Base-by-base conservation (phyloP, 2,888 invertebrate species). In the Prosapia bicincta region DNA sequence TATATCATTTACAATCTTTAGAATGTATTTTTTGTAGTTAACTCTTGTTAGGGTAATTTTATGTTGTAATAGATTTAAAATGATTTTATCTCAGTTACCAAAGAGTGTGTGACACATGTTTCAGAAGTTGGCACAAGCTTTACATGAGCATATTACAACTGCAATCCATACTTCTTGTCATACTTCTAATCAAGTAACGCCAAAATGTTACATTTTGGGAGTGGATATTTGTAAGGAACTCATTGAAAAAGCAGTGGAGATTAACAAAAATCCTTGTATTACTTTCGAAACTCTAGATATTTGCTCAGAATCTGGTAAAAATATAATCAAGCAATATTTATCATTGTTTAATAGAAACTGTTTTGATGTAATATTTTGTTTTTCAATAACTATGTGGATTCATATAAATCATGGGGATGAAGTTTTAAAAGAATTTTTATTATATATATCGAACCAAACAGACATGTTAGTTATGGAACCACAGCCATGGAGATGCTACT, bases 331-430 rank as follows among this genome's bases (percentile, higher is more conserved):
- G 6, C 25, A 73, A 0, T 76, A 69, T 69, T 69, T 79, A 25
- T 26, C 72, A 26, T 5, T 66, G 24, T 38, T 70, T 78, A 81
- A 85, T 0, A 87, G 85, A 69, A 70, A 81, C 0, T 86, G 83
- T 77, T 94, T 93, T 85, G 90, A 92, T 85, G 86, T 90, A 2
- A 87, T 89, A 70, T 93, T 93, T 84, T 93, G 93, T 83, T 94
- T 95, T 83, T 95, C 95, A 9, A 89, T 94, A 30, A 93, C 94
- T 23, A 94, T 96, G 94, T 96, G 96, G 96, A 93, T 96, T 82
- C 96, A 96, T 85, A 84, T 96, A 26, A 95, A 96, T 84, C 87
- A 92, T 84, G 93, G 94, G 6, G 96, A 96, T 86, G 84, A 85
- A 5, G 94, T 93, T 0, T 84, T 96, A 43, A 81, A 86, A 74